Percentiles rank a stretch among this genome's conserved stretches.
Conservation (phyloP, 2,797 vertebrate genomes). For the Pangasius macronema region DNA sequence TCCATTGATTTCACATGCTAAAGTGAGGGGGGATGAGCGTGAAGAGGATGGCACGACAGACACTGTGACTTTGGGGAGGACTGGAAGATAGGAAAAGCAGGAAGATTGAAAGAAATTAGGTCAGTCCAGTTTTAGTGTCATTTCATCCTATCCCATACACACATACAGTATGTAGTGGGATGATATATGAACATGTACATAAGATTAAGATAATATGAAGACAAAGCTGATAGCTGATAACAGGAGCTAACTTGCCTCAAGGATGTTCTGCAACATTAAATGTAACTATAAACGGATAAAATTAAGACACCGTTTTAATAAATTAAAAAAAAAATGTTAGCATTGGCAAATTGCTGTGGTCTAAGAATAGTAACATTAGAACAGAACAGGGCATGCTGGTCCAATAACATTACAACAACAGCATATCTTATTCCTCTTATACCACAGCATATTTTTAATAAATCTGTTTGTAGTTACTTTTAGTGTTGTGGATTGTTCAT, state of each 20-base stretch:
- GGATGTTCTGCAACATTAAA: not conserved
- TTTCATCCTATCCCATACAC: not conserved
- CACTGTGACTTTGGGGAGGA: constrained; percentile 64
- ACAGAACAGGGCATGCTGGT: not conserved
- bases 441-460: not conserved
- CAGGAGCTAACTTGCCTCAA: not conserved
- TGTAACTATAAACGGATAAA: not conserved
- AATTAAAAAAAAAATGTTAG: not conserved
- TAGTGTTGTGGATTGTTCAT: not conserved
- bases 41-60: constrained; percentile 58
- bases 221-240: not conserved
- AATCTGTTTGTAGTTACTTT: not conserved
- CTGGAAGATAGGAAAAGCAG: constrained; percentile 54
- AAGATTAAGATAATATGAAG: not conserved
- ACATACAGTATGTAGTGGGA: not conserved
- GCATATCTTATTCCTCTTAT: not conserved
- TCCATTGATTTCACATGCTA: constrained; percentile 73
- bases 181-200: not conserved
- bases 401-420: not conserved
- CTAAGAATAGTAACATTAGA: not conserved
- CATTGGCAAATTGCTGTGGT: not conserved
- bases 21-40: constrained; percentile 65
- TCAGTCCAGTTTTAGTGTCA: not conserved
- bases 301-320: not conserved
- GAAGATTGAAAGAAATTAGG: not conserved